Base-by-base conservation (phyloP, 2,113 vertebrate genomes). In the Phycodurus eques region DNA sequence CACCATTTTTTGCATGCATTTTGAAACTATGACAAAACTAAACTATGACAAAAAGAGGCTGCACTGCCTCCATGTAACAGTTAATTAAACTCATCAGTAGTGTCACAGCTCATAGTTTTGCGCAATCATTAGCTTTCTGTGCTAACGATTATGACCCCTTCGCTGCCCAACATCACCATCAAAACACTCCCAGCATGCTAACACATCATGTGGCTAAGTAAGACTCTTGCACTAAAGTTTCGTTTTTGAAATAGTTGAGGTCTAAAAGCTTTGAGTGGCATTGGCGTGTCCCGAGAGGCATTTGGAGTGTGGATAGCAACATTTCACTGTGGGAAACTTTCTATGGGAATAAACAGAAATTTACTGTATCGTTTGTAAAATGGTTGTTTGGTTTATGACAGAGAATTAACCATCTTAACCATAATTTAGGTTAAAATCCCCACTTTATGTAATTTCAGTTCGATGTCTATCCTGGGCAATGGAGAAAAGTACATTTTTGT, bases 221-320 rank as follows among this genome's bases (percentile, higher is more conserved):
- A 64, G 66, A 68, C 84, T 74, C 78, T 79, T 71, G 73, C 51
- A 62, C 68, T 79, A 51, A 85, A 87, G 83, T 74, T 83, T 76
- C 64, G 74, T 78, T 86, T 84, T 81, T 80, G 76, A 64, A 76
- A 11, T 84, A 85, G 88, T 85, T 89, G 83, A 83, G 68, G 78
- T 60, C 85, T 88, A 83, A 89, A 88, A 89, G 85, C 84, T 88
- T 88, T 82, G 63, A 2, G 31, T 12, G 1, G 42, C 62, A 67
- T 74, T 72, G 15, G 61, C 77, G 84, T 74, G 51, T 61, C 78
- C 10, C 10, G 43, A 43, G n/a, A n/a, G n/a, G n/a, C 43, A 43
- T 43, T 13, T 46, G 44, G 44, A 46, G 44, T 8, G 7, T 11
- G 44, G 44, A 12, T 46, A 46, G 44, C 10, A 12, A 46, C 2